Evolutionary conservation across 2,797 vertebrate species (phyloP), one percentile per base, ranked within the genome.

Genomic region (Myotis pilosus): DNA sequence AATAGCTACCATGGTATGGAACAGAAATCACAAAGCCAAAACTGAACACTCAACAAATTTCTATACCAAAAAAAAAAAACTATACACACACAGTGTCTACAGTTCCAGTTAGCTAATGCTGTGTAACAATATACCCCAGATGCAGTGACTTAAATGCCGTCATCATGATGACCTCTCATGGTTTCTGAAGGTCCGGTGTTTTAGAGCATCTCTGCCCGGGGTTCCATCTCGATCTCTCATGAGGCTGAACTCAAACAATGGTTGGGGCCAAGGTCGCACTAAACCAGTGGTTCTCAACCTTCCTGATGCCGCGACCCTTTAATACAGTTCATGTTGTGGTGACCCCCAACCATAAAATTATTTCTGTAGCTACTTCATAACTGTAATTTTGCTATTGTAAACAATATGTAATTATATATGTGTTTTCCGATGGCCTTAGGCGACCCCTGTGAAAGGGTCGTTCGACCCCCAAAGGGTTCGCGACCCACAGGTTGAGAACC

Each of bases 1-100:
- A 94, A 94, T 2, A 90, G 53, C 30, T 62, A 92, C 95, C 49
- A n/a, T 10, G 23, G n/a, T 33, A 20, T 13, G 53, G 95, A 85
- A 87, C 6, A 89, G 89, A 90, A 28, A 79, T 57, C 30, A 41
- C 20, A 94, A 91, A 96, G 49, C 17, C 49, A 71, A 93, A 93
- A 66, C 9, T 66, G 19, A 91, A 72, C 17, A 82, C 79, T 87
- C 8, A 55, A 92, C 55, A 64, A 75, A 92, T 71, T 87, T 94
- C 75, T 85, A 60, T 66, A 44, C 4, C 25, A 80, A 96, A 80
- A 96, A 28, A 80, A 96, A 80, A 96, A 87, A 83, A 69, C 78
- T 47, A 41, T 49, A 75, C 11, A 88, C 8, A 86, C 22, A 62
- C 2, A 88, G 20, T 88, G n/a, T 19, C 36, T 90, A 5, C 3